Evolutionary conservation across 2,888 invertebrate genomes (phyloP), one percentile per base, ranked within the genome.

Genomic region (Orthosia gracilis): DNA sequence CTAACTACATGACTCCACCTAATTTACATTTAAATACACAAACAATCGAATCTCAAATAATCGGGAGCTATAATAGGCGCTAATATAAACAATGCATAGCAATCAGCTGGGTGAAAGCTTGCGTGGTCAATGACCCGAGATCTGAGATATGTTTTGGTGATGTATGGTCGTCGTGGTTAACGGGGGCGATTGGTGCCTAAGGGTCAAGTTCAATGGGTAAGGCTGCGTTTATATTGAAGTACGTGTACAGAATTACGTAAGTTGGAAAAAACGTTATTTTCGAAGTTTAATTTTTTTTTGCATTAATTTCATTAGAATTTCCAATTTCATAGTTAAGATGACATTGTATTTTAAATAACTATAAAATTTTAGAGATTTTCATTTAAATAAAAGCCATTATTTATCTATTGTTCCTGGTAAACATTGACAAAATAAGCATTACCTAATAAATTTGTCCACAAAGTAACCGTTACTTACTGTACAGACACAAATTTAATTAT

Each of bases 131-230:
- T 87, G 90, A 89, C 84, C 91, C 69, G 65, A 73, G 85, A 85
- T 85, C 76, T 76, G 73, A 76, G 82, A 84, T 84, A 81, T 64
- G 83, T 86, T 85, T 84, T 65, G 86, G 90, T 90, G 90, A 90
- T 88, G 89, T 89, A 90, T 90, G 89, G 72, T 45, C 70, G 82
- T 69, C 78, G 82, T 83, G 86, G 80, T 83, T 85, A 88, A 88
- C 87, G 81, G 89, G 87, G 87, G 90, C 88, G 81, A 73, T 76
- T 79, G 75, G 78, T 76, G 73, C 76, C 80, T 70, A 11, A 59
- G 67, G 89, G 90, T 89, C 91, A 90, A 89, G 91, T 85, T 90
- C 87, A 87, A 63, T 70, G 47, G 66, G 73, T 87, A 82, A 88
- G 61, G 89, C 13, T 4, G 62, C 40, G 76, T 68, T 45, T 67